phyloP scores from a whole-genome alignment of 2,797 vertebrate genomes.

The Fistularia commersonii region DNA sequence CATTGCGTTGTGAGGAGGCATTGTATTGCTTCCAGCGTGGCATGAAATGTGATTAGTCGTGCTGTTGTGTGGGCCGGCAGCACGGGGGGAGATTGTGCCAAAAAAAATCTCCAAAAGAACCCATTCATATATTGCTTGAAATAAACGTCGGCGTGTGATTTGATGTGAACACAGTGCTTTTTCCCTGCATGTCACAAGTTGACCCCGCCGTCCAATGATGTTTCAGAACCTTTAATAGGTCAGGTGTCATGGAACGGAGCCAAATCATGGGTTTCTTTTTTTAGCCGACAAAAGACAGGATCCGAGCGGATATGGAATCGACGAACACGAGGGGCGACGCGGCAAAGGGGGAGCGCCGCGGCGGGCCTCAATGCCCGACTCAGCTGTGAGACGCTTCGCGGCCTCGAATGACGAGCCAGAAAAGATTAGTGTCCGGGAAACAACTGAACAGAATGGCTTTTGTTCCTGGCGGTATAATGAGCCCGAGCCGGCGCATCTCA shows the following conservation, averaged over 20 bases:
- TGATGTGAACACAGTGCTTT: too few relatives aligned
- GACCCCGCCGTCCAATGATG: neutral
- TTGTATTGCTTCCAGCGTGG: too few relatives aligned
- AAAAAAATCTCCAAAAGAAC: too few relatives aligned
- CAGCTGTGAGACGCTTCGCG: slow-evolving; percentile 53
- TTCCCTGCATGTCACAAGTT: too few relatives aligned
- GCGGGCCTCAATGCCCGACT: slow-evolving; percentile 39
- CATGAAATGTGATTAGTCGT: too few relatives aligned
- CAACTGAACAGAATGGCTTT: slow-evolving; percentile 77
- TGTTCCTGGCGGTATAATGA: slow-evolving; percentile 76
- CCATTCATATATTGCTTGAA: too few relatives aligned
- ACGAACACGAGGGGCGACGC: slow-evolving; percentile 45
- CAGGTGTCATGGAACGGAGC: slow-evolving; percentile 4
- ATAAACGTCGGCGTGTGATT: too few relatives aligned
- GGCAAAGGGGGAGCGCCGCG: slow-evolving; percentile 22
- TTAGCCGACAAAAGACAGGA: neutral
- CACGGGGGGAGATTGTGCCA: too few relatives aligned
- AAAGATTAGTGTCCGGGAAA: slow-evolving; percentile 77
- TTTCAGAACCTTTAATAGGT: slow-evolving; percentile 11
- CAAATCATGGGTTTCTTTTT: slow-evolving; percentile 8
- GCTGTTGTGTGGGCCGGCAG: too few relatives aligned
- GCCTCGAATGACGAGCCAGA: slow-evolving; percentile 74
- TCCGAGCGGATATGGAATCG: slow-evolving; percentile 8
- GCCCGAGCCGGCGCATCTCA: slow-evolving; percentile 59
- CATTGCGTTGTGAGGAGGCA: too few relatives aligned